Conservation (phyloP, 2,113 vertebrate genomes). For the Limnothrissa miodon region DNA sequence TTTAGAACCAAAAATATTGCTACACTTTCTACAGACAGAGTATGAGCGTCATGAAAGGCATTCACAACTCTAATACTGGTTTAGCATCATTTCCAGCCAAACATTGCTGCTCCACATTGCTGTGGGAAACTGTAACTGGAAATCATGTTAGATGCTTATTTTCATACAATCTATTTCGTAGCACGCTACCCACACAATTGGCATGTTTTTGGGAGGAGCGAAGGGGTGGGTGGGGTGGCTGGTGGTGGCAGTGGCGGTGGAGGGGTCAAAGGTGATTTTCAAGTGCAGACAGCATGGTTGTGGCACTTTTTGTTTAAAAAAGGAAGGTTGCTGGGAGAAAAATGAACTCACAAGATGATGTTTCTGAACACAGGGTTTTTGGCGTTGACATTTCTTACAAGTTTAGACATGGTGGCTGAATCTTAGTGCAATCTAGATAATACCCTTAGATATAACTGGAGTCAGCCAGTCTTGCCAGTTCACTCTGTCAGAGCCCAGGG, state of each 20-base stretch:
- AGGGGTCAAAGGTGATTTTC: not conserved
- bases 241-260: not conserved
- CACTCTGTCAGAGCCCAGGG: no score
- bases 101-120: not conserved
- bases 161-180: not conserved
- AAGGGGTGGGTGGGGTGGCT: not conserved
- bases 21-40: not conserved
- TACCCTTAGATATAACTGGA: no score
- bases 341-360: not conserved
- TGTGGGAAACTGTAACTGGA: not conserved
- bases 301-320: not conserved
- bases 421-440: no score
- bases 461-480: no score
- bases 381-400: not conserved
- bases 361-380: not conserved
- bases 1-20: not conserved
- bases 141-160: not conserved
- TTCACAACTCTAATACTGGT: not conserved
- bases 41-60: not conserved
- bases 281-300: not conserved
- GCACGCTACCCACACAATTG: conserved; percentile 5
- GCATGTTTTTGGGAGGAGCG: not conserved
- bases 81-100: not conserved
- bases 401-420: not conserved
- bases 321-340: not conserved